Evolutionary conservation across 2,888 invertebrate genomes (phyloP).

Genomic region (Scelioninae gen. 2): DNA sequence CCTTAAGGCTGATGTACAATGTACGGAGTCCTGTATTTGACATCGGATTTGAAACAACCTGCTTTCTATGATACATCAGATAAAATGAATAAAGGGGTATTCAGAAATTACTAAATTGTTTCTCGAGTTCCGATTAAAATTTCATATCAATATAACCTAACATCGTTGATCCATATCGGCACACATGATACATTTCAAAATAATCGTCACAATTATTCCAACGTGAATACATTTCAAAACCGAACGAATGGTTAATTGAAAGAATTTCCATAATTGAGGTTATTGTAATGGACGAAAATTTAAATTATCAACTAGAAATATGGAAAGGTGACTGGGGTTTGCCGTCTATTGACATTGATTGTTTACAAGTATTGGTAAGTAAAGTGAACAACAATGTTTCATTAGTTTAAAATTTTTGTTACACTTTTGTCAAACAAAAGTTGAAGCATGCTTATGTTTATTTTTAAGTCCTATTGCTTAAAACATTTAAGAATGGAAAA

Average conservation of each 20-base stretch:
- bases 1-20: too few relatives aligned
- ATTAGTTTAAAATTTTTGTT: too few relatives aligned
- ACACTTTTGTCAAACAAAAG: too few relatives aligned
- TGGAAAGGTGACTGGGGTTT: conserved; percentile 83
- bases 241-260: background rate
- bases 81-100: too few relatives aligned
- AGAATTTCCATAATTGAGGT: conserved; percentile 25
- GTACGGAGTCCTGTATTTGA: too few relatives aligned
- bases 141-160: background rate
- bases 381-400: too few relatives aligned
- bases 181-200: background rate
- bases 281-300: conserved; percentile 61
- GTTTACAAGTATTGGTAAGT: conserved; percentile 80
- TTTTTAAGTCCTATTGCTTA: too few relatives aligned
- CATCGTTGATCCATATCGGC: background rate
- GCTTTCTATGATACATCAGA: too few relatives aligned
- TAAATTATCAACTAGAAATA: conserved; percentile 75
- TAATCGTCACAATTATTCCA: background rate
- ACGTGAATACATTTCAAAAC: background rate
- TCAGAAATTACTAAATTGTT: conserved; percentile 1
- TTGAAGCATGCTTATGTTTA: too few relatives aligned
- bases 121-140: background rate
- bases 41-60: too few relatives aligned
- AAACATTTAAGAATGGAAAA: too few relatives aligned
- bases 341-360: conserved; percentile 80